Conservation (phyloP, 2,113 vertebrate genomes). For the Furnarius figulus region DNA sequence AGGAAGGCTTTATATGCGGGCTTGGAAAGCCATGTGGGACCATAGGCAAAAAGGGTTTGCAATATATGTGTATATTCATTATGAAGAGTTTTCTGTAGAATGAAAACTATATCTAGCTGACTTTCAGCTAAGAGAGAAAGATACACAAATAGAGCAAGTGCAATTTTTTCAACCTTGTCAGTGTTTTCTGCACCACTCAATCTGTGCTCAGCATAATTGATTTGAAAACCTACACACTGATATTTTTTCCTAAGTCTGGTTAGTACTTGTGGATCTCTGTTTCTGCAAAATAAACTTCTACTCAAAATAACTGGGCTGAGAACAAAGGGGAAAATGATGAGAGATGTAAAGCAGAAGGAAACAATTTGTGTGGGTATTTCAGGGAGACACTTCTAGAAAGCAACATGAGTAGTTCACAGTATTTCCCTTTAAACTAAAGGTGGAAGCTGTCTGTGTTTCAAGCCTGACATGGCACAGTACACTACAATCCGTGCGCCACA, state of each 20-base stretch:
- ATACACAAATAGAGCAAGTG: not conserved
- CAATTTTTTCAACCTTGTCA: not conserved
- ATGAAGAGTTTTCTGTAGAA: not conserved
- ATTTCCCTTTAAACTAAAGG: not conserved
- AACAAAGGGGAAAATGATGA: not conserved
- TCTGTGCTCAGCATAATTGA: not conserved
- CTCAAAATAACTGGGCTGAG: slow-evolving; percentile 1
- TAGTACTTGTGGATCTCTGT: not conserved
- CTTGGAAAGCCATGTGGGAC: slow-evolving; percentile 22
- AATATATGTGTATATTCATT: not conserved
- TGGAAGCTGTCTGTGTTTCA: not conserved
- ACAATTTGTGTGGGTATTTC: slow-evolving; percentile 1
- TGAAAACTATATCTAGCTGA: not conserved
- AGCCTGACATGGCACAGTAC: not conserved
- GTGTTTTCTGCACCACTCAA: not conserved
- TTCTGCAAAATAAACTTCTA: slow-evolving; percentile 7
- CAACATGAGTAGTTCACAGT: not conserved
- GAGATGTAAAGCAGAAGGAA: slow-evolving; percentile 16
- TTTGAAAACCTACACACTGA: not conserved
- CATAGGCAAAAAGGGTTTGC: not conserved
- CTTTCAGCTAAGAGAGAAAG: not conserved
- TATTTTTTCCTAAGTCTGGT: not conserved
- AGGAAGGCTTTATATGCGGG: slow-evolving; percentile 40
- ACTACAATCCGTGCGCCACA: not conserved
- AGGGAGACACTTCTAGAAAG: not conserved